Evolutionary conservation across 1,140 invertebrate species (phyloP).

Genomic region (Psilanteris sp.): DNA sequence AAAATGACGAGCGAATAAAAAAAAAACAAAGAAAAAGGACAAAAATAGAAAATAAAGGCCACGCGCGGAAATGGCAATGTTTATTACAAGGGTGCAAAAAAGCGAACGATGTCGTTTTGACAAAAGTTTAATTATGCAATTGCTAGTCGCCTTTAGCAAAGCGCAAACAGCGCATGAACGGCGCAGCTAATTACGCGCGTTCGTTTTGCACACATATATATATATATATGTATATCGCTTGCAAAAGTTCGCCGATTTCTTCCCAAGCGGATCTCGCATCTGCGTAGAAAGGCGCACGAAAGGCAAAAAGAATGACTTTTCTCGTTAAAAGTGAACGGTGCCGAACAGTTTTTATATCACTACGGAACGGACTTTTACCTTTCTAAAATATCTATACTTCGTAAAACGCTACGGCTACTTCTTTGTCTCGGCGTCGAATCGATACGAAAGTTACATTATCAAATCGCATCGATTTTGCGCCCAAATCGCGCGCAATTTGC

Average conservation of each 20-base stretch:
- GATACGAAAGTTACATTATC: constrained; percentile 54
- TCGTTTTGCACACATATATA: too few species aligned
- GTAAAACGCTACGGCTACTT: constrained; percentile 42
- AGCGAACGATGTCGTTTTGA: constrained; percentile 13
- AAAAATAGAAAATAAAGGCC: too few species aligned
- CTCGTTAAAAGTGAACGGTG: constrained; percentile 73
- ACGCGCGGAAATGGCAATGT: too few species aligned
- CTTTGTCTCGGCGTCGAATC: constrained; percentile 47
- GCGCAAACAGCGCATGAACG: constrained; percentile 28
- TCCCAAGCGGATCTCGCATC: constrained; percentile 57
- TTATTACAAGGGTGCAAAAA: background rate
- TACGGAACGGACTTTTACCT: constrained; percentile 67
- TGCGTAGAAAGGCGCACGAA: constrained; percentile 62
- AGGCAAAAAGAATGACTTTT: constrained; percentile 68
- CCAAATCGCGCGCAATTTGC: too few species aligned
- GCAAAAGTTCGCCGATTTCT: constrained; percentile 51
- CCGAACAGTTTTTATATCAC: constrained; percentile 59
- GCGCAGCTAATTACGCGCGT: constrained; percentile 47
- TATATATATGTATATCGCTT: constrained; percentile 46
- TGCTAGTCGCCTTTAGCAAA: constrained; percentile 4
- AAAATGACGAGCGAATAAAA: too few species aligned
- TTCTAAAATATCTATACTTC: constrained; percentile 70
- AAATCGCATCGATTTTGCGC: constrained; percentile 45
- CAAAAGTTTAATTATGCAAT: constrained; percentile 40
- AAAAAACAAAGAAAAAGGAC: background rate